A percentile compares a stretch with the other conserved stretches of the same genome.
Evolutionary conservation across 1,140 invertebrate species (phyloP).

Genomic region (Sycophaga agraensis): DNA sequence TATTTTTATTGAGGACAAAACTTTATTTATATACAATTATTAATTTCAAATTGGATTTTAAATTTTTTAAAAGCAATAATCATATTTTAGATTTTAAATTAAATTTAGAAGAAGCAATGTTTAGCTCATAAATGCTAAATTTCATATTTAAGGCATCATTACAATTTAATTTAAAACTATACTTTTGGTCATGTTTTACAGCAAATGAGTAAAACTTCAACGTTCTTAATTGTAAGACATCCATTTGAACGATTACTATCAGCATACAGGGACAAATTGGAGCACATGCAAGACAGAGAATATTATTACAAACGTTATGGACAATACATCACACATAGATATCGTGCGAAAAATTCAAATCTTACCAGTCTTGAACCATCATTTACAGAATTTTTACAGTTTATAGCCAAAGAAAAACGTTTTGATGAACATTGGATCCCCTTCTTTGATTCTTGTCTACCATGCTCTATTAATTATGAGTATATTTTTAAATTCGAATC

Average conservation of each 20-base stretch:
- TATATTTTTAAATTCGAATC: slow-evolving; percentile 56
- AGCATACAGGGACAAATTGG: slow-evolving; percentile 68
- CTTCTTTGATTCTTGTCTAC: slow-evolving; percentile 50
- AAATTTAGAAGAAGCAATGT: too few species aligned
- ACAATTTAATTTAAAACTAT: too few species aligned
- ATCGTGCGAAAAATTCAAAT: slow-evolving; percentile 38
- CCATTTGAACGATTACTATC: slow-evolving; percentile 67
- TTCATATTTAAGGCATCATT: too few species aligned
- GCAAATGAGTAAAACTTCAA: slow-evolving; percentile 25
- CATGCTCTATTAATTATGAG: slow-evolving; percentile 52
- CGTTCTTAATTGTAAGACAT: slow-evolving; percentile 61
- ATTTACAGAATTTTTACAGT: slow-evolving; percentile 71
- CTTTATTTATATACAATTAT: too few species aligned
- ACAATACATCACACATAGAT: slow-evolving; percentile 52
- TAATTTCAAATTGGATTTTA: too few species aligned
- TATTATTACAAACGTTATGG: slow-evolving; percentile 52
- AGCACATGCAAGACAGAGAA: slow-evolving; percentile 51
- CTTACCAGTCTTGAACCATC: slow-evolving; percentile 58
- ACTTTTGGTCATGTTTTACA: not conserved
- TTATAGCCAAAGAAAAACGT: slow-evolving; percentile 53
- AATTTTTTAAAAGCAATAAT: too few species aligned
- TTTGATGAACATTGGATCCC: slow-evolving; percentile 62
- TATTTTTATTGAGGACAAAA: too few species aligned
- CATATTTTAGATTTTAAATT: too few species aligned
- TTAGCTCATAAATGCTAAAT: too few species aligned